Evolutionary conservation across 2,797 vertebrate species (phyloP).

Genomic region (Naso thynnoides): DNA sequence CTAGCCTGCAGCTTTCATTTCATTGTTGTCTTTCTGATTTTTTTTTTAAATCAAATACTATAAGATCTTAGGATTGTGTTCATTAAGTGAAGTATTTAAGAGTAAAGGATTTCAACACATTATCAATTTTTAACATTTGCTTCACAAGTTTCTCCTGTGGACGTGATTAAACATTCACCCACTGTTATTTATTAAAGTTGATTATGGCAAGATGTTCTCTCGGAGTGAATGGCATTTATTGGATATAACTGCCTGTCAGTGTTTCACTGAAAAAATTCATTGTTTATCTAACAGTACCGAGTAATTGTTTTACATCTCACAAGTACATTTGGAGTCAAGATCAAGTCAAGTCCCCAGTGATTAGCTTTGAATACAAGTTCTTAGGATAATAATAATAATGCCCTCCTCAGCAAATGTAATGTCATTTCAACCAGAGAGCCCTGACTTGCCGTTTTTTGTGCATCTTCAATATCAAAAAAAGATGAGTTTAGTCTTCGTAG

Average conservation of each 20-base stretch:
- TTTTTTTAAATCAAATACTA: neutral
- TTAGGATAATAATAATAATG: too few species aligned
- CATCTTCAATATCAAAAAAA: too few species aligned
- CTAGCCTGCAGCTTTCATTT: neutral
- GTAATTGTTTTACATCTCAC: too few species aligned
- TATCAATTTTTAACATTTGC: conserved; percentile 35
- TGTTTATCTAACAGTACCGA: conserved; percentile 19
- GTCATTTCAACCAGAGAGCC: too few species aligned
- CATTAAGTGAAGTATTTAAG: neutral
- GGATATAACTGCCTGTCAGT: conserved; percentile 45
- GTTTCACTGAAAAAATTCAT: conserved; percentile 45
- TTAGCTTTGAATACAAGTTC: too few species aligned
- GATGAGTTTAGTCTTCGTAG: too few species aligned
- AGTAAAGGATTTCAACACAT: neutral
- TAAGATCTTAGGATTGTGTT: conserved; percentile 4
- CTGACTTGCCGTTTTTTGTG: too few species aligned
- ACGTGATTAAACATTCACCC: conserved; percentile 50
- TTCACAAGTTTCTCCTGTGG: conserved; percentile 22
- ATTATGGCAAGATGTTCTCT: conserved; percentile 47
- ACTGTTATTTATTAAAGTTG: conserved; percentile 44
- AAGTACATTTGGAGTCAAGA: too few species aligned
- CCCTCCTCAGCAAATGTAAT: too few species aligned
- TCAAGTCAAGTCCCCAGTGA: too few species aligned
- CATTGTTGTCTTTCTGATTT: neutral
- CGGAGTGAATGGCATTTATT: conserved; percentile 37